These are phyloP conservation scores for Falco berigora DNA, from an alignment of 2,797 vertebrate genomes.

Conservation along the genomic window DNA sequence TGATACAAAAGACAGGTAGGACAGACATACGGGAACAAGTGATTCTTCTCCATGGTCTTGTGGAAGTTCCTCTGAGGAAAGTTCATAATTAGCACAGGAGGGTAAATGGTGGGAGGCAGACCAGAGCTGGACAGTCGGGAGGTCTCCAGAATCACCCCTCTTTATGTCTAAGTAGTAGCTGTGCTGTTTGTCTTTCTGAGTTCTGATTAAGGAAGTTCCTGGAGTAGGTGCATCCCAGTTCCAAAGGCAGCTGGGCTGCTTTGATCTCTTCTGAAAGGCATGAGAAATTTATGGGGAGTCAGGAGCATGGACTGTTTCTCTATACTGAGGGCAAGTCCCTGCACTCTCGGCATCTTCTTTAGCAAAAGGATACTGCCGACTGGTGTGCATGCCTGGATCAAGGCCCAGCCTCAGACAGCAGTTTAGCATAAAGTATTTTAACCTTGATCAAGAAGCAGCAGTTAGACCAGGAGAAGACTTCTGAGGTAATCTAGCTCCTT, in stretches of 20 bases:
- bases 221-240: neutral
- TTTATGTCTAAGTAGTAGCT: neutral
- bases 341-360: neutral
- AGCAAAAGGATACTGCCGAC: neutral
- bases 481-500: neutral
- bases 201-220: neutral
- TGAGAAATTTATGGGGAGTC: neutral
- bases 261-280: neutral
- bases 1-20: neutral
- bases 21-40: neutral
- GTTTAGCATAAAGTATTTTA: neutral
- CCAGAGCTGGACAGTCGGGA: neutral
- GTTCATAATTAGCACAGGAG: neutral
- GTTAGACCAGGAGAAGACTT: neutral
- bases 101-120: neutral
- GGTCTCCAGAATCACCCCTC: neutral
- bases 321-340: neutral
- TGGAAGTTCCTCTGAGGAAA: neutral
- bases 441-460: conserved; percentile 5
- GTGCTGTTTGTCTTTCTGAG: neutral
- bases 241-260: neutral
- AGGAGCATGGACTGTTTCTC: neutral
- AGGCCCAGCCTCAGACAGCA: neutral
- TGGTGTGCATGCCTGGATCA: neutral
- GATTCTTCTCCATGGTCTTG: neutral